Percentiles rank a stretch among this genome's conserved stretches.
These are phyloP conservation scores for Adrianichthys oophorus DNA, from an alignment of 2,797 vertebrate species.

Conservation along the genomic window DNA sequence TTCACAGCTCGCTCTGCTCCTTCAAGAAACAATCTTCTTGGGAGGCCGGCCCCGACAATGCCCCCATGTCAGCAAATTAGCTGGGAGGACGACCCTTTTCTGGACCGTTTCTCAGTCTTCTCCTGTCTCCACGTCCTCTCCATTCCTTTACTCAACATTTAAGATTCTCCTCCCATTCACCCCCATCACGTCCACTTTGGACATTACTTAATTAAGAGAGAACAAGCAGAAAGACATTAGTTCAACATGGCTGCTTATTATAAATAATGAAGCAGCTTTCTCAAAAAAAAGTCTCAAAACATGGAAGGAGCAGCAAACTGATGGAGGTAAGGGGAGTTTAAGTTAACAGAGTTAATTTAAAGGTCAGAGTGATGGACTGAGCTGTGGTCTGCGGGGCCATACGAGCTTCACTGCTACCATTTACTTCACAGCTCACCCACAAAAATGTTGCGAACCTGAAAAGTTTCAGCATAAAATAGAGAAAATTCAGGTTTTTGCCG, in stretches of 20 bases:
- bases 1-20: constrained; percentile 70
- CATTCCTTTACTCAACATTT: constrained; percentile 54
- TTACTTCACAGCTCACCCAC: too few species aligned
- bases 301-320: constrained; percentile 8
- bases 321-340: constrained; percentile 18
- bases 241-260: constrained; percentile 21
- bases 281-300: background rate
- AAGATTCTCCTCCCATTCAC: constrained; percentile 54
- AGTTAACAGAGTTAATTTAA: constrained; percentile 63
- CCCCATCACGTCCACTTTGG: constrained; percentile 53
- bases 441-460: too few species aligned
- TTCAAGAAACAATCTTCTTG: constrained; percentile 81
- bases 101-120: constrained; percentile 17
- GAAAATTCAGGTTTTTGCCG: too few species aligned
- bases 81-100: constrained; percentile 65
- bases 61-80: constrained; percentile 81
- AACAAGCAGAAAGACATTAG: constrained; percentile 26
- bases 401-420: too few species aligned
- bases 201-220: constrained; percentile 63
- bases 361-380: constrained; percentile 29
- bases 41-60: constrained; percentile 64
- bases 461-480: too few species aligned
- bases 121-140: constrained; percentile 26
- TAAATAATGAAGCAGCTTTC: constrained; percentile 29
- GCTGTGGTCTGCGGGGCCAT: background rate